These are phyloP conservation scores for Dendroctonus ponderosae DNA, from an alignment of 1,140 invertebrate genomes.

Conservation along the genomic window DNA sequence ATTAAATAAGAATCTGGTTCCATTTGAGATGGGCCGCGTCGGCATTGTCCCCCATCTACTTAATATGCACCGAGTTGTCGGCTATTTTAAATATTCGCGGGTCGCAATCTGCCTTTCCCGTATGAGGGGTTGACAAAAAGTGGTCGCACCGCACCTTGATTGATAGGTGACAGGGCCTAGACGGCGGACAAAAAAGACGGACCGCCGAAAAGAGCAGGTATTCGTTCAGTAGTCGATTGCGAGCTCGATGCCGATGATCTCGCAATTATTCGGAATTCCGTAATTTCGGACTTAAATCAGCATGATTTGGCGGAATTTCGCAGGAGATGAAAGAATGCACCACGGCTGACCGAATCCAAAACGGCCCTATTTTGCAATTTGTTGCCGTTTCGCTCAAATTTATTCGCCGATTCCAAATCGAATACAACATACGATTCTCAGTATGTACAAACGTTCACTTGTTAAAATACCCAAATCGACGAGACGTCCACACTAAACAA, in stretches of 20 bases:
- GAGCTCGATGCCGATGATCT: slow-evolving; percentile 14
- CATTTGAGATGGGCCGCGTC: neutral
- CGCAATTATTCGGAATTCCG: slow-evolving; percentile 32
- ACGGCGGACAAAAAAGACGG: slow-evolving; percentile 25
- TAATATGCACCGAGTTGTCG: slow-evolving; percentile 27
- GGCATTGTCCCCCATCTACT: slow-evolving; percentile 7
- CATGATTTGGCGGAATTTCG: slow-evolving; percentile 28
- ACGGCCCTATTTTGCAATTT: too few relatives aligned
- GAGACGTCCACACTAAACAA: too few relatives aligned
- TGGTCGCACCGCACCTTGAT: slow-evolving; percentile 27
- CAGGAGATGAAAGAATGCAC: slow-evolving; percentile 13
- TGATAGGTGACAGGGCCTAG: slow-evolving; percentile 32
- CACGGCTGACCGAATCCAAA: too few relatives aligned
- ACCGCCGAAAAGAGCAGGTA: slow-evolving; percentile 21
- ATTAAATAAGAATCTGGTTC: slow-evolving; percentile 15
- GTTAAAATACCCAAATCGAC: too few relatives aligned
- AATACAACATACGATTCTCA: too few relatives aligned
- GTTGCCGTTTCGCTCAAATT: too few relatives aligned
- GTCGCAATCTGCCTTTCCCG: slow-evolving; percentile 16
- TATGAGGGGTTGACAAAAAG: slow-evolving; percentile 34
- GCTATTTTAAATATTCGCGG: slow-evolving; percentile 33
- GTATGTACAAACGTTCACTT: too few relatives aligned
- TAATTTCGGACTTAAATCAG: slow-evolving; percentile 32
- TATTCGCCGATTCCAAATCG: too few relatives aligned
- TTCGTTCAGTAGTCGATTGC: neutral